Base-by-base conservation (phyloP, 2,888 invertebrate species). In the Amblyjoppa proteus region DNA sequence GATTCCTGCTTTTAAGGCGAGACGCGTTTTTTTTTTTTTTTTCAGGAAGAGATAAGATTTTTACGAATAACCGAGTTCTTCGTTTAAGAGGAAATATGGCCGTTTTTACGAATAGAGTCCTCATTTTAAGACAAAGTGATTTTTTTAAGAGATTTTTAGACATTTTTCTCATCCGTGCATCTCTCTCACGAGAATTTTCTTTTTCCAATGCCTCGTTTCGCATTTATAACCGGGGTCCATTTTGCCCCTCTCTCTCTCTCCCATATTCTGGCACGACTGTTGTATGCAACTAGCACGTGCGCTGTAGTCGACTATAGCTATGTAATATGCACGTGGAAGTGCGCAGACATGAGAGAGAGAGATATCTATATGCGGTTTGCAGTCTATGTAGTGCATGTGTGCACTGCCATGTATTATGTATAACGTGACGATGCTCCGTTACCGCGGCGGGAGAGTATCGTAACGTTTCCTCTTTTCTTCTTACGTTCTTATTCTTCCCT, bases 251-350 rank as follows among this genome's bases (percentile, higher is more conserved):
- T 16, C 11, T 78, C 41, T 16, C 6, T 45, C 28, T 41, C n/a
- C 28, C 13, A 38, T 34, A 58, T 70, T 64, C 31, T 64, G 53
- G 9, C 20, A 56, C 2, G 58, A 53, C 56, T 69, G 61, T 78
- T 69, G 13, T 69, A 20, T 31, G 34, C 11, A 69, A 41, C 71
- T 51, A 34, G 66, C 49, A 38, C 25, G 4, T 28, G 73, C 31
- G 25, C 53, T 20, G 25, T 31, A 31, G 74, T 11, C 34, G 7
- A 13, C 34, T 13, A 49, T 64, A 56, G 9, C 45, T 34, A 20
- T 58, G 74, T 13, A 78, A 76, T 81, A 73, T 77, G 71, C 49
- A 75, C 53, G 70, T 80, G 45, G 56, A 68, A 84, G 71, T 49
- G 80, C 61, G 34, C 66, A 76, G 68, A 71, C 80, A 80, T 80